Conservation (phyloP, 2,888 invertebrate species). For the Diarsia mendica region DNA sequence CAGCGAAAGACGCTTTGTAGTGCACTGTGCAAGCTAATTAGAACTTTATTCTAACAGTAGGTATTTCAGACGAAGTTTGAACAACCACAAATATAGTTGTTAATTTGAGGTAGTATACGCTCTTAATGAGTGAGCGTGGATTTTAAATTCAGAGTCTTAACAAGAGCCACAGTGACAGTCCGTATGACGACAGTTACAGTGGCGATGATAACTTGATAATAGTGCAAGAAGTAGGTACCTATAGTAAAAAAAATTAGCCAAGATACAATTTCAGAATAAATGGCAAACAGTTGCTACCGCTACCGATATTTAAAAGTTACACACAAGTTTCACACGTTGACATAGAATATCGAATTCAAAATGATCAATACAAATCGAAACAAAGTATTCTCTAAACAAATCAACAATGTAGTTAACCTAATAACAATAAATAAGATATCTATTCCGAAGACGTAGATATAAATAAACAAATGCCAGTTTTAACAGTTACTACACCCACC, state of each 20-base stretch:
- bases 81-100: too few species aligned
- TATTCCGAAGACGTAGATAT: constrained; percentile 1
- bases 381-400: constrained; percentile 19
- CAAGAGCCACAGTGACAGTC: not conserved
- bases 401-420: constrained; percentile 12
- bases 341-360: not conserved
- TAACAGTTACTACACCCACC: constrained; percentile 36
- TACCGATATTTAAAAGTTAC: not conserved
- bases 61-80: too few species aligned
- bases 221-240: not conserved
- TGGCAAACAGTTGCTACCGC: not conserved
- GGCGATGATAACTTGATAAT: not conserved
- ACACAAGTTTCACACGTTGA: too few species aligned
- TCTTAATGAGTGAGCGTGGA: not conserved
- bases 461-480: constrained; percentile 37
- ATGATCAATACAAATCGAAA: not conserved
- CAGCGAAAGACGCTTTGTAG: too few species aligned
- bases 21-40: too few species aligned
- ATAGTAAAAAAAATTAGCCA: not conserved
- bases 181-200: not conserved
- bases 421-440: constrained; percentile 32
- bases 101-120: too few species aligned
- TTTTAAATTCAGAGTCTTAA: not conserved
- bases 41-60: too few species aligned
- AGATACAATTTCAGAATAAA: not conserved